Percentiles rank a stretch among this genome's conserved stretches.
Conservation (phyloP, 2,888 invertebrate genomes). For the Pyrrhia umbra region DNA sequence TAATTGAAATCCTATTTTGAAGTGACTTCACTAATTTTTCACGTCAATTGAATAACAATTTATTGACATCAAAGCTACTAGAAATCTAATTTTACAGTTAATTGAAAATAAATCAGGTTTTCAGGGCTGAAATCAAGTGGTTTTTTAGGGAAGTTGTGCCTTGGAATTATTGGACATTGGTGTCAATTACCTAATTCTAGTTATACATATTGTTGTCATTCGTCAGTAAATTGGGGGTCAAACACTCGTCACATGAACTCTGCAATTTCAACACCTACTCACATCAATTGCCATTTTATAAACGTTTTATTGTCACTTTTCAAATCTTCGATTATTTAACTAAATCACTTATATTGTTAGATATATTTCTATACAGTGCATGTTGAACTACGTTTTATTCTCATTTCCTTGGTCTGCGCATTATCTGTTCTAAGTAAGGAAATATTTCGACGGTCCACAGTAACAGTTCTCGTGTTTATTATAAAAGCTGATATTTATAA, state of each 20-base stretch:
- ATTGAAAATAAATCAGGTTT: background rate
- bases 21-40: background rate
- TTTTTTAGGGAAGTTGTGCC: background rate
- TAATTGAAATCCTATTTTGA: no score
- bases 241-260: slow-evolving; percentile 5
- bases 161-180: background rate
- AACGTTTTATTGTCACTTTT: slow-evolving; percentile 25
- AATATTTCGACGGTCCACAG: slow-evolving; percentile 50
- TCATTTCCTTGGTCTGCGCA: slow-evolving; percentile 52
- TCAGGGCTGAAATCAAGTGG: no score
- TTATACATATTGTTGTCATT: background rate
- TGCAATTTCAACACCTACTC: slow-evolving; percentile 31
- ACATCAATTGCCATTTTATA: slow-evolving; percentile 42
- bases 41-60: background rate
- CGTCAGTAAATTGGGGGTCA: background rate
- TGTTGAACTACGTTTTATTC: slow-evolving; percentile 28
- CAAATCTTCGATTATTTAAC: slow-evolving; percentile 7
- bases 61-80: background rate
- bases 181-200: background rate
- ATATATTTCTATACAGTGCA: slow-evolving; percentile 34
- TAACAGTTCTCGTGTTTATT: slow-evolving; percentile 41
- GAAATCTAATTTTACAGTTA: background rate
- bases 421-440: slow-evolving; percentile 45
- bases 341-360: slow-evolving; percentile 23
- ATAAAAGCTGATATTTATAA: slow-evolving; percentile 31